These are phyloP conservation scores for Phalanger gymnotis DNA, from an alignment of 2,797 vertebrate species.

Conservation along the genomic window DNA sequence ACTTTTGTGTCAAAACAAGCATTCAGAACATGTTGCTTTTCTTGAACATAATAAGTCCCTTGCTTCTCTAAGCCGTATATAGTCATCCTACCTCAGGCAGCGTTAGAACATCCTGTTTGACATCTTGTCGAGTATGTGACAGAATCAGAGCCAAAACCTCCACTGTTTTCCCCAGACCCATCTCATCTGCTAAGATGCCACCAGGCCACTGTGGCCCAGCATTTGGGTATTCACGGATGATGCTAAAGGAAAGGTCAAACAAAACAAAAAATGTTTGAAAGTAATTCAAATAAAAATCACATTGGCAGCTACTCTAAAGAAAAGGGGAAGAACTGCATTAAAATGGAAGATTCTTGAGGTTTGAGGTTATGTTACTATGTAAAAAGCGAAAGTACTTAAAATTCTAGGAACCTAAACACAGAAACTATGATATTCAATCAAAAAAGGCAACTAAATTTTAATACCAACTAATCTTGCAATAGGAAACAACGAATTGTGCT, in stretches of 20 bases:
- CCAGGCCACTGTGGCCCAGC: slow-evolving; percentile 95
- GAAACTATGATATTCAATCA: slow-evolving; percentile 4
- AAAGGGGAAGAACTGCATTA: slow-evolving; percentile 39
- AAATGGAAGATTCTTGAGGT: slow-evolving; percentile 36
- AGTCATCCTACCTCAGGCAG: slow-evolving; percentile 91
- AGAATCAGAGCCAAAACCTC: slow-evolving; percentile 98
- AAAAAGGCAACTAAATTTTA: slow-evolving; percentile 15
- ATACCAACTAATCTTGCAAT: slow-evolving; percentile 27
- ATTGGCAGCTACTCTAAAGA: neutral
- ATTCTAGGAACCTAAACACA: neutral
- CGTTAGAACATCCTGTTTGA: slow-evolving; percentile 89
- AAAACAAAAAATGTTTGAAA: slow-evolving; percentile 36
- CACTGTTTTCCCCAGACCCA: slow-evolving; percentile 99
- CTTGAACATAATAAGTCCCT: slow-evolving; percentile 16
- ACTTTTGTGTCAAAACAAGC: slow-evolving; percentile 46
- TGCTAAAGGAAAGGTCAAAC: slow-evolving; percentile 83
- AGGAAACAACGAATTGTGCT: neutral
- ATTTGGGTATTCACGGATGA: slow-evolving; percentile 92
- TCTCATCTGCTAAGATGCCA: slow-evolving; percentile 98
- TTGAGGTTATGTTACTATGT: neutral
- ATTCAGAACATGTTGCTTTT: slow-evolving; percentile 18
- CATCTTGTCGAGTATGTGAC: slow-evolving; percentile 90
- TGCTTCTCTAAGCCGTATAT: neutral
- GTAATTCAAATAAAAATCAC: neutral
- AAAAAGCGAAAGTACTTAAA: slow-evolving; percentile 44